Percentiles rank a stretch among this genome's conserved stretches.
Conservation (phyloP, 2,888 invertebrate species). For the Amaurobius ferox region DNA sequence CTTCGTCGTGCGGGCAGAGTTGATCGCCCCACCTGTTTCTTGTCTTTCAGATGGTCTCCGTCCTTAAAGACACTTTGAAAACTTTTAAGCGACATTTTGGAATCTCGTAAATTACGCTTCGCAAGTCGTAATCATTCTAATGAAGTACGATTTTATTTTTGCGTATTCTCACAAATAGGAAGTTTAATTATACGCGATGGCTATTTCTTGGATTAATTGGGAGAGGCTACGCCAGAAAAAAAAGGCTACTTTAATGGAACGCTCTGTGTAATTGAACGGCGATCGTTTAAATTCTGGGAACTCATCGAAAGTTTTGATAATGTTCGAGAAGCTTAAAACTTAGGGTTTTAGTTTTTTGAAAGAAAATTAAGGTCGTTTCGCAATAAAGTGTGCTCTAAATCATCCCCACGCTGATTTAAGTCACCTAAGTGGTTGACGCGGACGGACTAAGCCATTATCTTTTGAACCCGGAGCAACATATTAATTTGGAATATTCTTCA, state of each 20-base stretch:
- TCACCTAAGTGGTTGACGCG: too few species aligned
- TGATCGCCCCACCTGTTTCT: constrained; percentile 57
- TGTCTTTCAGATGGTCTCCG: constrained; percentile 25
- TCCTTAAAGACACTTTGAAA: constrained; percentile 25
- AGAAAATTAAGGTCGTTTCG: too few species aligned
- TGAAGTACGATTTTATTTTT: constrained; percentile 11
- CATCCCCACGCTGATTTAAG: too few species aligned
- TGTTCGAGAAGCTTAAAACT: too few species aligned
- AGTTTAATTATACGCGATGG: not conserved
- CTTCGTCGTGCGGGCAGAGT: constrained; percentile 2
- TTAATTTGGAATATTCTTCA: too few species aligned
- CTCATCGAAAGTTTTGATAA: not conserved
- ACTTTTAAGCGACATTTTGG: constrained; percentile 48
- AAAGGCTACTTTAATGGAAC: not conserved
- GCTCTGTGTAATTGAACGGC: not conserved
- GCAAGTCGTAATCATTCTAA: constrained; percentile 32
- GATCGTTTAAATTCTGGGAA: not conserved
- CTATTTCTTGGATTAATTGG: not conserved
- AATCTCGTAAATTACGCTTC: constrained; percentile 23
- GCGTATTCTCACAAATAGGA: not conserved
- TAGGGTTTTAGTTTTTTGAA: too few species aligned
- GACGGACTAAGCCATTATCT: too few species aligned
- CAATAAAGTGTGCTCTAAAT: too few species aligned
- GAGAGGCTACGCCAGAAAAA: not conserved
- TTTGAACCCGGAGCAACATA: too few species aligned